Base-by-base conservation (phyloP, 2,888 invertebrate genomes). In the Lottia gigantea region DNA sequence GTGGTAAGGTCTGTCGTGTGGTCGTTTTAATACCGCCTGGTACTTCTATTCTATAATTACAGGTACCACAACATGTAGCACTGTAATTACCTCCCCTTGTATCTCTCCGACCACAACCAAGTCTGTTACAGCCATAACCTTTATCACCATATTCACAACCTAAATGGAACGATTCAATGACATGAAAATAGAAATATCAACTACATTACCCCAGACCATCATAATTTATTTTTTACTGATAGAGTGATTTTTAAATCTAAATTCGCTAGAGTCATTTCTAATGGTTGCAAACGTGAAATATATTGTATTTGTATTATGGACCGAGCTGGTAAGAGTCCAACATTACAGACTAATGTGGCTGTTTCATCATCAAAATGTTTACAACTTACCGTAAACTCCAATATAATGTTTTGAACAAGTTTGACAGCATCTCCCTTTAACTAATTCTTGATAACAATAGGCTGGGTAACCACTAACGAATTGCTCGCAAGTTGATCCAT, bases 361-460 rank as follows among this genome's bases (percentile, higher is more conserved):
- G 6, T 31, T 2, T 40, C 40, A 40, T 8, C 40, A 40, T 8
- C 1, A 6, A 8, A 8, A 8, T 40, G 11, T 8, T 40, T 1
- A 40, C 12, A 23, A 19, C 68, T 71, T 62, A 76, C 76, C 70
- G 47, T 40, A 25, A 14, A 72, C 62, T 8, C 68, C 68, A 16
- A 55, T 67, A 55, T 70, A 68, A 26, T 67, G 26, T 16, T 46
- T 55, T 4, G 46, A 19, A 61, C 76, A 76, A n/a, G 72, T 67
- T 4, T 45, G 16, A 64, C 76, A 76, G 45, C 76, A 76, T 47
- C 76, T 67, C 14, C 66, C 64, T 47, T 70, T 65, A 23, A 76
- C 73, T 11, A 72, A 45, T 0, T 46, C 66, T 47, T 76, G 72
- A 68, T 78, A 78, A 64, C 78, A 78, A 64, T 71, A 75, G 2